Conservation (phyloP, 1,140 invertebrate species). For the Drosophila ogumai region DNA sequence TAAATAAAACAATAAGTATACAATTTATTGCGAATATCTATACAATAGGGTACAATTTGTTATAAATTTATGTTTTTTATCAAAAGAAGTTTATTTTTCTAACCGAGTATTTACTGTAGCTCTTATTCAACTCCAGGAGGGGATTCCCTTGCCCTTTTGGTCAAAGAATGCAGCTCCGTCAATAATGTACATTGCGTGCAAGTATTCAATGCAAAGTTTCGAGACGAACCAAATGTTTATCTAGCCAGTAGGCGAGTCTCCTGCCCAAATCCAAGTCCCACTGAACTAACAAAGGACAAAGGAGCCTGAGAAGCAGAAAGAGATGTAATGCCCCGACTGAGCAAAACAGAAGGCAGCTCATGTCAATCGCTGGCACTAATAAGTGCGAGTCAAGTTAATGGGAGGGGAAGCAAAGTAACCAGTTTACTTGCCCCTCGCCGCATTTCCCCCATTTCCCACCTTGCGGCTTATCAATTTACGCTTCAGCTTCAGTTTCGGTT, state of each 20-base stretch:
- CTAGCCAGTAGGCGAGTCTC: conserved; percentile 35
- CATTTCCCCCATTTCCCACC: conserved; percentile 8
- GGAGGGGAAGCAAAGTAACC: conserved; percentile 18
- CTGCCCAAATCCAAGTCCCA: conserved; percentile 28
- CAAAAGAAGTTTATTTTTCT: too few relatives aligned
- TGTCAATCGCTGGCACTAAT: conserved; percentile 73
- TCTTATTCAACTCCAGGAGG: too few relatives aligned
- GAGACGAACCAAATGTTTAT: conserved; percentile 56
- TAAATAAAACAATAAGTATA: neutral
- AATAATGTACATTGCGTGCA: conserved; percentile 74
- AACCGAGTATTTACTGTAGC: neutral
- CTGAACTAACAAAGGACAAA: conserved; percentile 32
- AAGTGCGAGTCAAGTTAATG: conserved; percentile 43
- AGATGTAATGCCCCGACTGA: conserved; percentile 3
- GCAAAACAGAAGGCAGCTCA: conserved; percentile 55
- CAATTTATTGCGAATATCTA: too few relatives aligned
- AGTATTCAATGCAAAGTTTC: conserved; percentile 49
- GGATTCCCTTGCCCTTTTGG: conserved; percentile 9
- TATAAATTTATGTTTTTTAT: neutral
- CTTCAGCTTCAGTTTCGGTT: conserved; percentile 45
- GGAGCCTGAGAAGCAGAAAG: conserved; percentile 8
- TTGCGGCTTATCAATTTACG: conserved; percentile 79
- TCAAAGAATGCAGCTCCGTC: conserved; percentile 26
- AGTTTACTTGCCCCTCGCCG: conserved; percentile 32
- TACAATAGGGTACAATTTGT: too few relatives aligned